Percentiles rank a stretch among this genome's conserved stretches.
Evolutionary conservation across 2,888 invertebrate genomes (phyloP).

Genomic region (Cantharis rustica): DNA sequence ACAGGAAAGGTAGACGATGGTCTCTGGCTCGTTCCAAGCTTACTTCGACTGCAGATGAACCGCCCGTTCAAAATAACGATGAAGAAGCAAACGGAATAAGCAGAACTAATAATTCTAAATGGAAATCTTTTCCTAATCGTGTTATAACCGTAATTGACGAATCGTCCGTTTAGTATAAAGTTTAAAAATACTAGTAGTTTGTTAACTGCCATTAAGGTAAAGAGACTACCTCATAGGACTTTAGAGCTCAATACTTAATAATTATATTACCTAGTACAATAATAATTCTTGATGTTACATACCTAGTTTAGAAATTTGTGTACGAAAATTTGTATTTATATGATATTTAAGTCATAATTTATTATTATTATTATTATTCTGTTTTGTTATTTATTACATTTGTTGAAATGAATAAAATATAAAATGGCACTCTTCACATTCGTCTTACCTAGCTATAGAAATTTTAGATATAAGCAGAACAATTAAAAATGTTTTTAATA

Average conservation of each 20-base stretch:
- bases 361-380: not conserved
- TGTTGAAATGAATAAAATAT: not conserved
- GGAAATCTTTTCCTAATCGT: conserved; percentile 61
- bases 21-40: conserved; percentile 65
- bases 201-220: conserved; percentile 26
- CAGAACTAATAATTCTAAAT: conserved; percentile 50
- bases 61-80: conserved; percentile 58
- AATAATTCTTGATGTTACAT: conserved; percentile 12
- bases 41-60: conserved; percentile 53
- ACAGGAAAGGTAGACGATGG: conserved; percentile 74
- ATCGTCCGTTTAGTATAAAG: conserved; percentile 61
- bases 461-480: not conserved
- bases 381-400: not conserved
- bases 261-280: conserved; percentile 17
- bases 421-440: not conserved
- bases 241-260: conserved; percentile 18
- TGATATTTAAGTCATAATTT: not conserved
- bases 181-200: conserved; percentile 12
- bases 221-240: conserved; percentile 35
- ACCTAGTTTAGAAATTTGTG: not conserved
- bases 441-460: not conserved
- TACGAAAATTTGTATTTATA: not conserved
- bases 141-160: conserved; percentile 81
- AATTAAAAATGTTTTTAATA: not conserved
- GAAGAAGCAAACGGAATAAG: conserved; percentile 58